Base-by-base conservation (phyloP, 2,113 vertebrate species). In the Mobula hypostoma region DNA sequence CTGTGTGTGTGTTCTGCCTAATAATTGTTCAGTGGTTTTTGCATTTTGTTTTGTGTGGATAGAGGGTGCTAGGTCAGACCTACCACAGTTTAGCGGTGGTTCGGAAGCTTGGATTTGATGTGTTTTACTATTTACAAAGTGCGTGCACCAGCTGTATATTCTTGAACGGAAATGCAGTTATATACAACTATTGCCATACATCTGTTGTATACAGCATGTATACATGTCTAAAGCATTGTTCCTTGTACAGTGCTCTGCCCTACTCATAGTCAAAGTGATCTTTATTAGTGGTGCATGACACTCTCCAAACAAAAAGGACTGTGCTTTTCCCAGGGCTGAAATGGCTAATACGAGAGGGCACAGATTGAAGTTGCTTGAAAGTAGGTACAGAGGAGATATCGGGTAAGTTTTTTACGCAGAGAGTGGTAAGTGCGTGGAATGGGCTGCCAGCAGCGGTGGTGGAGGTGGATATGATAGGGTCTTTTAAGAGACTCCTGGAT, bases 1-100 rank as follows among this genome's bases (percentile, higher is more conserved):
- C 96, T 94, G 96, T 95, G 96, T 97, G 97, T 97, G 96, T 97
- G 97, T 97, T 97, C 97, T 95, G 87, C 63, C 83, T 94, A 63
- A 95, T 96, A 95, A 96, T 94, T 95, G 95, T 95, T 96, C 96
- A 95, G 96, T 96, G 96, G 95, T 95, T 95, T 96, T 95, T 95
- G 95, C 95, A 95, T 80, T 94, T 95, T 95, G 95, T 95, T 94
- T 94, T 48, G 21, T 72, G 80, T 56, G 85, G 92, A 40, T 56
- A 95, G 48, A 40, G 82, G 92, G 88, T 94, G 77, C 90, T 72
- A 93, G 94, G 94, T 93, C 94, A 96, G 96, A 97, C 96, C 96
- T 96, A 97, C 96, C 96, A 96, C 96, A 94, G 96, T 95, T 94
- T 94, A 95, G 96, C 96, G 96, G 74, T 95, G 94, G 95, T 95